A percentile compares a stretch with the other conserved stretches of the same genome.
Conservation (phyloP, 2,888 invertebrate species). For the Liodrosophila aerea region DNA sequence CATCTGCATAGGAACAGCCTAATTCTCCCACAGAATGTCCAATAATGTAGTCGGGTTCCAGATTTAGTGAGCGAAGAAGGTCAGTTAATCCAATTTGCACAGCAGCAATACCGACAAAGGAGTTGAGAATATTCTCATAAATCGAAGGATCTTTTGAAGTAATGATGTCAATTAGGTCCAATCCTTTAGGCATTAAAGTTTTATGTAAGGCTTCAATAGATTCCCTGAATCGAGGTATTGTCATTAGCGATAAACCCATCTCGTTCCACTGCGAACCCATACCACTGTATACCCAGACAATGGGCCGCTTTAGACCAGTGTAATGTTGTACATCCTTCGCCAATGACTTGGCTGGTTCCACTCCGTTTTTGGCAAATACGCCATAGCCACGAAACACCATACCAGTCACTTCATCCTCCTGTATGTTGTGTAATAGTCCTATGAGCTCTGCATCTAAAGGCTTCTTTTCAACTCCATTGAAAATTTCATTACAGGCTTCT, state of each 20-base stretch:
- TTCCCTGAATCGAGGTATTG: slow-evolving; percentile 88
- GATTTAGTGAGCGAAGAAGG: slow-evolving; percentile 84
- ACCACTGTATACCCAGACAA: slow-evolving; percentile 95
- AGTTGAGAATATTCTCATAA: slow-evolving; percentile 86
- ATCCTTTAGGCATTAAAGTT: slow-evolving; percentile 84
- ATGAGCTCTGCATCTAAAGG: slow-evolving; percentile 86
- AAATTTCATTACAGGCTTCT: slow-evolving; percentile 86
- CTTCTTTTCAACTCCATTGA: slow-evolving; percentile 86
- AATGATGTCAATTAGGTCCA: slow-evolving; percentile 86
- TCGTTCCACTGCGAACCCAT: slow-evolving; percentile 95
- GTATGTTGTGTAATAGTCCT: slow-evolving; percentile 85
- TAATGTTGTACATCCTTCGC: slow-evolving; percentile 85
- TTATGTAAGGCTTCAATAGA: slow-evolving; percentile 86
- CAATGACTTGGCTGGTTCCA: slow-evolving; percentile 71
- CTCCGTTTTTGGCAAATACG: slow-evolving; percentile 81
- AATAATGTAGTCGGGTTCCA: slow-evolving; percentile 89
- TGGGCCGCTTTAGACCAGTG: slow-evolving; percentile 86
- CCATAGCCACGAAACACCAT: slow-evolving; percentile 91
- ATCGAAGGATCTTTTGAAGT: slow-evolving; percentile 85
- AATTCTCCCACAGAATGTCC: slow-evolving; percentile 98
- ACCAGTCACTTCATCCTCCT: slow-evolving; percentile 84
- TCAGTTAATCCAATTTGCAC: slow-evolving; percentile 86
- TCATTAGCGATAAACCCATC: slow-evolving; percentile 91
- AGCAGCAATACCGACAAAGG: slow-evolving; percentile 90
- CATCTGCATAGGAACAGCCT: slow-evolving; percentile 97